Evolutionary conservation across 2,888 invertebrate genomes (phyloP).

Genomic region (Amiota communis): DNA sequence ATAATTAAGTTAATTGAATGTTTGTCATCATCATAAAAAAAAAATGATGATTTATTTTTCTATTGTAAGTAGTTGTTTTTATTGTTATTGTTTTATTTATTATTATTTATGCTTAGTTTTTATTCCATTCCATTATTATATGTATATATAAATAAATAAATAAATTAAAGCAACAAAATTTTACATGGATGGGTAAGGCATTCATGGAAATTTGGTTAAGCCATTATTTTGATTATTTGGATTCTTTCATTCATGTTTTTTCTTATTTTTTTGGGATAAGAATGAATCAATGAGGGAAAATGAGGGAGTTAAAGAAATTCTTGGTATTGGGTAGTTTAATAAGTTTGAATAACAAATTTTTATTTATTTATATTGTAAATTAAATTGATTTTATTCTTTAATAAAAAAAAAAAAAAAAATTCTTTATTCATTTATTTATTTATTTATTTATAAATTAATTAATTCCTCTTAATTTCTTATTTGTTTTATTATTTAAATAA

Average conservation of each 20-base stretch:
- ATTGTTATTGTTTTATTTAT: conserved; percentile 35
- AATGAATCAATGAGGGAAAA: conserved; percentile 11
- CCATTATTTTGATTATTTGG: conserved; percentile 44
- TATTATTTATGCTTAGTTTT: background rate
- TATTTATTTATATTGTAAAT: no score
- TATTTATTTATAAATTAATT: conserved; percentile 18
- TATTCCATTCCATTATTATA: conserved; percentile 51
- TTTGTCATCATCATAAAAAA: no score
- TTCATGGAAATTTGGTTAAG: conserved; percentile 68
- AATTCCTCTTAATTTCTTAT: background rate
- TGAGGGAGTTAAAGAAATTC: background rate
- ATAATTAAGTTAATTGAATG: no score
- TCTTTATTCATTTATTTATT: conserved; percentile 33
- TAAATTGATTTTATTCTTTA: no score
- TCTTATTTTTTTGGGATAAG: background rate
- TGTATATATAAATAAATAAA: conserved; percentile 43
- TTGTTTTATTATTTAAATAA: no score
- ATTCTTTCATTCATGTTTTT: conserved; percentile 25
- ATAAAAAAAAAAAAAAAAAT: conserved; percentile 28
- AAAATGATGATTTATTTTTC: conserved; percentile 12
- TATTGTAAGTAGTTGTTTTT: conserved; percentile 44
- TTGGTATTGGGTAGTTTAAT: background rate
- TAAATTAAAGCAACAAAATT: conserved; percentile 51
- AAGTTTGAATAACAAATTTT: no score
- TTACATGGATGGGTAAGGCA: conserved; percentile 64